Evolutionary conservation across 1,140 invertebrate species (phyloP).

Genomic region (Popillia japonica): DNA sequence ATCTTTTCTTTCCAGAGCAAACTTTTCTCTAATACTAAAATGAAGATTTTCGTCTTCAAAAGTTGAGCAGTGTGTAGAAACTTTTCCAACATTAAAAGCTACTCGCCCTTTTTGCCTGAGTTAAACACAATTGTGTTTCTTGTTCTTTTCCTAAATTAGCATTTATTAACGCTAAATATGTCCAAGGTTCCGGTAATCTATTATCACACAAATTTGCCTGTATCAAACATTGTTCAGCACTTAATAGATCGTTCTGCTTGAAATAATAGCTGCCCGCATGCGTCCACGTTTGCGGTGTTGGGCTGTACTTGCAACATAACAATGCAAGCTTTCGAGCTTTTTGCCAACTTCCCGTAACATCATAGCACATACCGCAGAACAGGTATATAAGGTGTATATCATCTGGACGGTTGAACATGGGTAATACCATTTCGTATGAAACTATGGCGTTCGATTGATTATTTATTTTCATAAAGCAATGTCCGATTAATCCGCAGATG

Average conservation of each 20-base stretch:
- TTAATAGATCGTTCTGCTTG: conserved; percentile 52
- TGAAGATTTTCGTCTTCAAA: too few relatives aligned
- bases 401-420: conserved; percentile 52
- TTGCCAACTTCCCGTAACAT: conserved; percentile 46
- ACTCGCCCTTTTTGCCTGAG: conserved; percentile 51
- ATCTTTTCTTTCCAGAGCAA: too few relatives aligned
- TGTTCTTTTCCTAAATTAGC: conserved; percentile 48
- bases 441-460: conserved; percentile 49
- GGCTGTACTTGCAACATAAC: conserved; percentile 52
- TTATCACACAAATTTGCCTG: conserved; percentile 55
- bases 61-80: too few relatives aligned
- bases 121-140: conserved; percentile 55
- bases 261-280: conserved; percentile 52
- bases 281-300: conserved; percentile 56
- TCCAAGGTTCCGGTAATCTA: conserved; percentile 53
- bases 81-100: too few relatives aligned
- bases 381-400: conserved; percentile 54
- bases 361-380: conserved; percentile 46
- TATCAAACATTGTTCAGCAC: conserved; percentile 56
- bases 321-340: conserved; percentile 52
- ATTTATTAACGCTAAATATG: conserved; percentile 56
- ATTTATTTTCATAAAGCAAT: conserved; percentile 48
- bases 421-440: conserved; percentile 50
- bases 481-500: conserved; percentile 50
- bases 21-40: too few relatives aligned